phyloP scores from a whole-genome alignment of 2,113 vertebrate genomes.

The Haemorhous mexicanus region DNA sequence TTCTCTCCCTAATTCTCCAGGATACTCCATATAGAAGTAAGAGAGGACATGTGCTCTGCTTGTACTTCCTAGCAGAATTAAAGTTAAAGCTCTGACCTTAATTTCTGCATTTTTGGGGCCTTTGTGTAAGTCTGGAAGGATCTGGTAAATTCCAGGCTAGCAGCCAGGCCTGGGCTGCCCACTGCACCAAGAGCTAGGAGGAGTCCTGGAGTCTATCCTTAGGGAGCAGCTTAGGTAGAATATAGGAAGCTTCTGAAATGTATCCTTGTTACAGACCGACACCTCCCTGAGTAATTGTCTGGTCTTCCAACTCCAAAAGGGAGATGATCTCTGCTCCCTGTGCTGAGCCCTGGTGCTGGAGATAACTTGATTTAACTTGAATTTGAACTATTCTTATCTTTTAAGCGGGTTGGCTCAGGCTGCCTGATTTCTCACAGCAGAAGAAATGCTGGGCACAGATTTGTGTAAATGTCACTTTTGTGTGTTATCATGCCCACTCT shows the following conservation, averaged over 20 bases:
- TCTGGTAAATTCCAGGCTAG: not conserved
- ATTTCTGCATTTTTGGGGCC: not conserved
- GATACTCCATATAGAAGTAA: not conserved
- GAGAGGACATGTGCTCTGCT: not conserved
- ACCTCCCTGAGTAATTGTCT: not conserved
- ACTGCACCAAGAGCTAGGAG: not conserved
- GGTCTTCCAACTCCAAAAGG: not conserved
- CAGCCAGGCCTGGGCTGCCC: not conserved
- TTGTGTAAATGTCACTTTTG: not conserved
- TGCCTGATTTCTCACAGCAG: not conserved
- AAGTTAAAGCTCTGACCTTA: not conserved
- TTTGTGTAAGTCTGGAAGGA: not conserved
- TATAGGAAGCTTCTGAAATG: not conserved
- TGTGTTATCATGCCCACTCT: not conserved
- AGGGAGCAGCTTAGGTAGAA: not conserved
- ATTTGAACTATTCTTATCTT: slow-evolving; percentile 1
- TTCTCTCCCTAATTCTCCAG: not conserved
- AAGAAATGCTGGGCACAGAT: not conserved
- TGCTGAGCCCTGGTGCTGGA: not conserved
- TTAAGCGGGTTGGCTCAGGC: not conserved
- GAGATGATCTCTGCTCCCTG: not conserved
- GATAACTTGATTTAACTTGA: not conserved
- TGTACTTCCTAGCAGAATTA: not conserved
- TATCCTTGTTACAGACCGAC: not conserved
- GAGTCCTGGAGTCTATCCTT: not conserved